Evolutionary conservation across 2,113 vertebrate species (phyloP).

Genomic region (Cottus gobio): DNA sequence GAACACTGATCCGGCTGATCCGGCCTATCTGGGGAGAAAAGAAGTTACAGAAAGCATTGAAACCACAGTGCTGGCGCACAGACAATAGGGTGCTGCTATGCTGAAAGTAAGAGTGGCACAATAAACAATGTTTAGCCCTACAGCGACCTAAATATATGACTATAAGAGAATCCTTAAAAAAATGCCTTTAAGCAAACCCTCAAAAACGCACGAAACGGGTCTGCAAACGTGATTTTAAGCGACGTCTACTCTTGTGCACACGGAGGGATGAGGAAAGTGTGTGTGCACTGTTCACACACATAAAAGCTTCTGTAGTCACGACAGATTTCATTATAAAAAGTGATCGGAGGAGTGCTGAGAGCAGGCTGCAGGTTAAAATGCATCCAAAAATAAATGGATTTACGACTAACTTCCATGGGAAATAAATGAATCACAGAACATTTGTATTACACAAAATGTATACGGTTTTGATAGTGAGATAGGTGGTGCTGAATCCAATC

Average conservation of each 20-base stretch:
- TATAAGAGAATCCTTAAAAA: background rate
- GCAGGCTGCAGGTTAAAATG: background rate
- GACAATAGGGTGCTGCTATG: background rate
- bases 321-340: background rate
- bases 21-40: background rate
- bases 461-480: background rate
- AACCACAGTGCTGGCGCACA: background rate
- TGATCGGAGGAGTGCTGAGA: background rate
- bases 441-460: background rate
- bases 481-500: background rate
- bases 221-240: background rate
- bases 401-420: background rate
- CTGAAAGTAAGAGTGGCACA: background rate
- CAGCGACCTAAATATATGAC: background rate
- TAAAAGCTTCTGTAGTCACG: background rate
- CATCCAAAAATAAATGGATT: background rate
- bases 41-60: background rate
- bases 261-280: no score
- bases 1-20: background rate
- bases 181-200: background rate
- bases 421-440: background rate
- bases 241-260: background rate
- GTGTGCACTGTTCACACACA: no score
- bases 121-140: no score
- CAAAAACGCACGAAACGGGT: no score